These are phyloP conservation scores for Fulmarus glacialis DNA, from an alignment of 2,113 vertebrate species.

Conservation along the genomic window DNA sequence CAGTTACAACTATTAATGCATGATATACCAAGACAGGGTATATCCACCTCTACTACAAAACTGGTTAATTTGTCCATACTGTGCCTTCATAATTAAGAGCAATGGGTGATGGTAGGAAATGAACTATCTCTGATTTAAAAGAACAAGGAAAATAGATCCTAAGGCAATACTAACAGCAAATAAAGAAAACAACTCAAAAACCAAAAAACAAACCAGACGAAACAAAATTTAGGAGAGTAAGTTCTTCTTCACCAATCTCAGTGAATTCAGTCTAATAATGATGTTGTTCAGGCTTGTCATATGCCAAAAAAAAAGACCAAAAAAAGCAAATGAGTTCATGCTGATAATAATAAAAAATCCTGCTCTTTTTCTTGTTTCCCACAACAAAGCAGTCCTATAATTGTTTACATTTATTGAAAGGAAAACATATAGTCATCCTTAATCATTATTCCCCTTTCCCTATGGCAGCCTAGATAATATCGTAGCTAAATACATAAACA, in stretches of 20 bases:
- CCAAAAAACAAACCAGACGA: rapidly evolving
- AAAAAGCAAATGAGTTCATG: neutral
- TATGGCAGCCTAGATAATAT: neutral
- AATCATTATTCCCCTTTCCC: neutral
- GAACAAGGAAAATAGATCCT: neutral
- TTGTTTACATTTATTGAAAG: neutral
- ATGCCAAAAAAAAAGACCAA: neutral
- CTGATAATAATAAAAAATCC: neutral
- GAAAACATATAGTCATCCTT: neutral
- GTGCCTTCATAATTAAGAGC: neutral
- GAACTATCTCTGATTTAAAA: neutral
- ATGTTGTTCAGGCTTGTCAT: neutral
- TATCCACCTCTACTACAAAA: neutral
- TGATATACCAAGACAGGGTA: neutral
- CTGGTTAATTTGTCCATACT: neutral
- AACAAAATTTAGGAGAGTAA: neutral
- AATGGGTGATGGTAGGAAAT: neutral
- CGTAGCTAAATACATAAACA: neutral
- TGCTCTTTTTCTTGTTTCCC: neutral
- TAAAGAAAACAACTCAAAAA: neutral
- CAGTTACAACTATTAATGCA: neutral
- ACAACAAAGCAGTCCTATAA: neutral
- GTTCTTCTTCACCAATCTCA: neutral
- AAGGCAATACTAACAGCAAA: neutral
- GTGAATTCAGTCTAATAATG: neutral